Percentiles rank a stretch among this genome's conserved stretches.
phyloP scores from a whole-genome alignment of 2,888 invertebrate genomes.

The Luperina nickerlii region DNA sequence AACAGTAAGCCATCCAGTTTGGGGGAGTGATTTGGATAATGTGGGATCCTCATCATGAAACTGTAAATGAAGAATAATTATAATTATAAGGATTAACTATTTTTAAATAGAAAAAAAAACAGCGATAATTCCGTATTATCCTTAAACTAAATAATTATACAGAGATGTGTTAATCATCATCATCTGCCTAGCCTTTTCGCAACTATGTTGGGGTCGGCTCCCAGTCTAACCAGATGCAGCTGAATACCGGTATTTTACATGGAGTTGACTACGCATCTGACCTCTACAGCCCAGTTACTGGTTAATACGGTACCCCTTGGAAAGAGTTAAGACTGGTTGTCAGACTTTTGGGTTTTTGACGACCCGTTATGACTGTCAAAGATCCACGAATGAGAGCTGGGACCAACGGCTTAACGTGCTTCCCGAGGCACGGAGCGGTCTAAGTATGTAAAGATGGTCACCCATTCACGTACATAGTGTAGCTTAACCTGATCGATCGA shows the following conservation, averaged over 20 bases:
- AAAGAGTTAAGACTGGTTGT: background rate
- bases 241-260: background rate
- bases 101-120: background rate
- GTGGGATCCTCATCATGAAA: slow-evolving; percentile 80
- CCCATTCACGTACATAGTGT: background rate
- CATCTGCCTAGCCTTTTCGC: background rate
- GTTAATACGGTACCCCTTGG: background rate
- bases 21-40: slow-evolving; percentile 81
- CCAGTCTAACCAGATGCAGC: background rate
- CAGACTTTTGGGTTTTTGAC: background rate
- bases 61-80: slow-evolving; percentile 70
- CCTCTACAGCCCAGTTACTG: background rate
- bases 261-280: background rate
- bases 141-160: background rate
- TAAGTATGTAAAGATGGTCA: too few relatives aligned
- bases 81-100: background rate
- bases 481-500: background rate
- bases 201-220: background rate
- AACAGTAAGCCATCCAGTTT: slow-evolving; percentile 96
- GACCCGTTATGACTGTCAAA: background rate
- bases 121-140: background rate
- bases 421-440: too few relatives aligned
- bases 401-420: too few relatives aligned
- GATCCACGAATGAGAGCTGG: too few relatives aligned
- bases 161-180: background rate